Conservation (phyloP, 2,797 vertebrate genomes). For the Artibeus jamaicensis region DNA sequence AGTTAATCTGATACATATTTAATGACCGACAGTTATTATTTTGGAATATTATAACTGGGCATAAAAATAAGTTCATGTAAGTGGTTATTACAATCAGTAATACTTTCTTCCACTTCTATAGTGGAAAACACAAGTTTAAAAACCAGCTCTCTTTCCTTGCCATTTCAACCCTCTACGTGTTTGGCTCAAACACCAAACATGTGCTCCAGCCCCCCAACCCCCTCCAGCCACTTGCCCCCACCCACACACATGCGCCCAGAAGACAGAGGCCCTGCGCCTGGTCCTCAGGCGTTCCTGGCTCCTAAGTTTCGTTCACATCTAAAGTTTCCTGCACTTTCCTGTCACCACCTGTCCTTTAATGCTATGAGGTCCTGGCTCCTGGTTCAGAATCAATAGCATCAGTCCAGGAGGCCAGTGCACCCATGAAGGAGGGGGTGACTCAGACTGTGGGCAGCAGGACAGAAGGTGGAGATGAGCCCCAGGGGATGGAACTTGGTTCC, state of each 20-base stretch:
- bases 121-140: background rate
- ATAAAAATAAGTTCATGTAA: background rate
- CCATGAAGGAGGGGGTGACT: background rate
- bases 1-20: background rate
- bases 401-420: background rate
- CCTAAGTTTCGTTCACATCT: background rate
- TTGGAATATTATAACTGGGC: background rate
- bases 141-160: background rate
- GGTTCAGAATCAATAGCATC: background rate
- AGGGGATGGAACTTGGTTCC: background rate
- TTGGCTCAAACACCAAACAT: background rate
- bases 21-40: background rate
- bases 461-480: background rate
- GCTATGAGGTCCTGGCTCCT: background rate
- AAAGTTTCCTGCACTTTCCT: background rate
- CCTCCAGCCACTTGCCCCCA: background rate
- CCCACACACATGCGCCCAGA: too few relatives aligned
- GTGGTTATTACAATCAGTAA: background rate
- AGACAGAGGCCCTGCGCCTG: background rate
- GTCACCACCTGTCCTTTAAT: background rate
- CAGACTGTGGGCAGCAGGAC: background rate
- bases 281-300: background rate
- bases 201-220: background rate
- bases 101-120: background rate
- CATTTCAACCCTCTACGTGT: background rate